These are phyloP conservation scores for Trypoxylon attenuatum DNA, from an alignment of 2,888 invertebrate species.

Conservation along the genomic window DNA sequence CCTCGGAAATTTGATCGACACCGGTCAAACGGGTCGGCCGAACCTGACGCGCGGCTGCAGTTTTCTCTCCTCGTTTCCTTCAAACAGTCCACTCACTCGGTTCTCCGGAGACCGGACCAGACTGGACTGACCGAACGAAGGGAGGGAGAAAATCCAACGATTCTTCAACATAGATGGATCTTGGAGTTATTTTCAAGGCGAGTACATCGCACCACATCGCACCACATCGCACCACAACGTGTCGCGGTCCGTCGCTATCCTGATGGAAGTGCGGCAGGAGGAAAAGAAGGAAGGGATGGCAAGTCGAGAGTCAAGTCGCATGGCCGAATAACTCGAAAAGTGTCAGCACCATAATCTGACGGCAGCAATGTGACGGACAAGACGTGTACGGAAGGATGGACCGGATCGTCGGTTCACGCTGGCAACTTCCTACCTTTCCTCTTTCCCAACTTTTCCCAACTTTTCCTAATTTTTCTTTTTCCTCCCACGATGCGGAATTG, in stretches of 20 bases:
- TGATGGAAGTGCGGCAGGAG: background rate
- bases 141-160: constrained; percentile 19
- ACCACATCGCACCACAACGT: too few relatives aligned
- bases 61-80: constrained; percentile 13
- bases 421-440: constrained; percentile 21
- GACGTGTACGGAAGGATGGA: too few relatives aligned
- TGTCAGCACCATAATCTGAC: constrained; percentile 75
- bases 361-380: constrained; percentile 71
- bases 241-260: background rate
- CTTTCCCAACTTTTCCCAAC: constrained; percentile 43
- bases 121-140: constrained; percentile 12
- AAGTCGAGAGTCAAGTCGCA: constrained; percentile 54
- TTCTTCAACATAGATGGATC: too few relatives aligned
- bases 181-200: too few relatives aligned
- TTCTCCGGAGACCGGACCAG: background rate
- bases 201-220: too few relatives aligned
- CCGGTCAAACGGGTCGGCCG: constrained; percentile 69
- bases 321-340: constrained; percentile 74
- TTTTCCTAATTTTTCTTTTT: constrained; percentile 21
- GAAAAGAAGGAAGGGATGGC: constrained; percentile 35
- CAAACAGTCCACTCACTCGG: background rate
- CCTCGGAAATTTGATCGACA: constrained; percentile 73
- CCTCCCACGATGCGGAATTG: too few relatives aligned
- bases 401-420: constrained; percentile 65
- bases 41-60: constrained; percentile 53